A percentile compares a stretch with the other conserved stretches of the same genome.
These are phyloP conservation scores for Entomobrya multifasciata DNA, from an alignment of 2,888 invertebrate genomes.

Conservation along the genomic window DNA sequence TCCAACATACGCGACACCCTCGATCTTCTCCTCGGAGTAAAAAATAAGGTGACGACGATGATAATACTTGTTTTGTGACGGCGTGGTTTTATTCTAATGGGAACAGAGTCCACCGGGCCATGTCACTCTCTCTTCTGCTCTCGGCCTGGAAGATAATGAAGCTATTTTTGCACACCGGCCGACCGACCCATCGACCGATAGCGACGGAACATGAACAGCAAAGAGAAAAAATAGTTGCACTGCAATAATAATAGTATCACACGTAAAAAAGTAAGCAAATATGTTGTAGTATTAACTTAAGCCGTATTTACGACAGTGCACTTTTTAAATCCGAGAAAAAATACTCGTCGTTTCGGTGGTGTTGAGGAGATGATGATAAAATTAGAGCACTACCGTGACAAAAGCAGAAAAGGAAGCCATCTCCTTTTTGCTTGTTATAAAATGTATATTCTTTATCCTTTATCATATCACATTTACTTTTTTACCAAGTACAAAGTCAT, in stretches of 20 bases:
- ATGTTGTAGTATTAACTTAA: not conserved
- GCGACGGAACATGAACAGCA: not conserved
- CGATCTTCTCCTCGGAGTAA: not conserved
- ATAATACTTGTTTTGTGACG: slow-evolving; percentile 47
- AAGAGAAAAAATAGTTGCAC: slow-evolving; percentile 10
- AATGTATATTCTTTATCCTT: slow-evolving; percentile 6
- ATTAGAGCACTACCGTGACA: slow-evolving; percentile 70
- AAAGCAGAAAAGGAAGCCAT: slow-evolving; percentile 36
- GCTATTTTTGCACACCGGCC: slow-evolving; percentile 79
- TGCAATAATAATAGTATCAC: not conserved
- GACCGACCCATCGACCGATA: slow-evolving; percentile 54
- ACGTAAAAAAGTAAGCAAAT: not conserved
- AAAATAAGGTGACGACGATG: slow-evolving; percentile 55
- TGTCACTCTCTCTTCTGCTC: slow-evolving; percentile 54
- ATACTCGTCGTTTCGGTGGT: slow-evolving; percentile 57
- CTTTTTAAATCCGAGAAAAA: slow-evolving; percentile 43
- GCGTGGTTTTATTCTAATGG: slow-evolving; percentile 53
- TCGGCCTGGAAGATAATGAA: slow-evolving; percentile 78
- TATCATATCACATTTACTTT: too few species aligned
- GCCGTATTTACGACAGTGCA: slow-evolving; percentile 46
- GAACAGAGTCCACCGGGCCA: slow-evolving; percentile 77
- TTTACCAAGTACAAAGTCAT: too few species aligned
- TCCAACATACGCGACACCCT: too few species aligned
- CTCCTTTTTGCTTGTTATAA: not conserved
- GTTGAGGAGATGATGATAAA: slow-evolving; percentile 62